Base-by-base conservation (phyloP, 2,113 vertebrate genomes). In the Serilophus lunatus region DNA sequence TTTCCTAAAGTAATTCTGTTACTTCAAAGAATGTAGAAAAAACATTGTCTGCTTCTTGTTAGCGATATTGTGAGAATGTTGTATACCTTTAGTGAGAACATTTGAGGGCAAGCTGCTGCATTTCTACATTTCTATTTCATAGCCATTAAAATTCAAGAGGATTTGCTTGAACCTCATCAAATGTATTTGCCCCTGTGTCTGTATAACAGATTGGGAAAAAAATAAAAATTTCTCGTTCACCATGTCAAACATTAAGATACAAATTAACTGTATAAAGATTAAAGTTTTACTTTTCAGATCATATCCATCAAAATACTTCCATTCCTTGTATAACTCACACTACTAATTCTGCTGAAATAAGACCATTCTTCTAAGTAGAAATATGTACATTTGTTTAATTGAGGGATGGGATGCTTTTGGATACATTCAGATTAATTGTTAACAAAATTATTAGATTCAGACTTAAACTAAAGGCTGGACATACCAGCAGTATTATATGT, bases 11-110 rank as follows among this genome's bases (percentile, higher is more conserved):
- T 68, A 87, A 85, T 74, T 82, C 2, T 76, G 56, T 66, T 68
- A 51, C 47, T 91, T 93, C 90, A 91, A 96, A 93, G 40, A 54
- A 92, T 38, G 23, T 13, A 64, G 40, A 57, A 57, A 95, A 93
- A 80, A 7, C 31, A 61, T 2, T 77, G 36, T 28, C 76, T 53
- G 36, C 10, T 89, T 65, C 82, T 66, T 57, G 26, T 72, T 76
- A 77, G 26, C 15, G 23, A 78, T 13, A 51, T 18, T 69, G 28
- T 82, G 72, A 82, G 76, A 81, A 91, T 18, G 36, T 54, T 76
- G 2, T 8, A 15, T n/a, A 8, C 28, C 7, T 51, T 76, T 63
- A 82, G 25, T 50, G 19, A 40, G 12, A 90, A 18, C 18, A 31
- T 5, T 78, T 15, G 35, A 81, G 36, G 10, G 18, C 33, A 69